A percentile compares a stretch with the other conserved stretches of the same genome.
phyloP scores from a whole-genome alignment of 2,113 vertebrate genomes.

The Struthio camelus region DNA sequence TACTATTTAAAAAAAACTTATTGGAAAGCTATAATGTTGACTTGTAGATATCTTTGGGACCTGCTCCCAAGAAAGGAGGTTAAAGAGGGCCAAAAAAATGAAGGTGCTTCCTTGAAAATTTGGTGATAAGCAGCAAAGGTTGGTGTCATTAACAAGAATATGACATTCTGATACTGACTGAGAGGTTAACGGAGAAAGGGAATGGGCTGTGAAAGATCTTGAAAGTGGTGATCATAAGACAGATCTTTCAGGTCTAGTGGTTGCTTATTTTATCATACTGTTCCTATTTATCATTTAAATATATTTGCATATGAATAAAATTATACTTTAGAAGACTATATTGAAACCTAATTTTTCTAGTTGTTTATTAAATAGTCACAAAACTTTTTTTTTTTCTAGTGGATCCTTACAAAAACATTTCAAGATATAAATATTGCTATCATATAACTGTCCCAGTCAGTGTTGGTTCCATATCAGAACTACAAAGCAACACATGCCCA shows the following conservation, averaged over 20 bases:
- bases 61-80: background rate
- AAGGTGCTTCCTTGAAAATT: background rate
- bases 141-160: background rate
- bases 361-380: background rate
- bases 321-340: background rate
- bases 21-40: background rate
- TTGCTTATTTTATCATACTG: too few relatives aligned
- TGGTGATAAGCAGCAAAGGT: background rate
- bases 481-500: background rate
- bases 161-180: background rate
- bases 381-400: background rate
- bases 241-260: background rate
- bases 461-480: background rate
- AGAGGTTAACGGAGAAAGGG: background rate
- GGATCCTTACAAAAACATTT: background rate
- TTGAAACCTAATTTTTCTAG: background rate
- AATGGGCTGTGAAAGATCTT: background rate
- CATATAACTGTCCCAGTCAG: background rate
- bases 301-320: background rate
- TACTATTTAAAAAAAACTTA: too few relatives aligned
- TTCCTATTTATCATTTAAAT: background rate
- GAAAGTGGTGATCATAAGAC: background rate
- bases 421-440: background rate
- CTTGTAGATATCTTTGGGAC: background rate
- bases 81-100: background rate